Evolutionary conservation across 2,113 vertebrate genomes (phyloP), one percentile per base, ranked within the genome.

Genomic region (Protobothrops flavoviridis): DNA sequence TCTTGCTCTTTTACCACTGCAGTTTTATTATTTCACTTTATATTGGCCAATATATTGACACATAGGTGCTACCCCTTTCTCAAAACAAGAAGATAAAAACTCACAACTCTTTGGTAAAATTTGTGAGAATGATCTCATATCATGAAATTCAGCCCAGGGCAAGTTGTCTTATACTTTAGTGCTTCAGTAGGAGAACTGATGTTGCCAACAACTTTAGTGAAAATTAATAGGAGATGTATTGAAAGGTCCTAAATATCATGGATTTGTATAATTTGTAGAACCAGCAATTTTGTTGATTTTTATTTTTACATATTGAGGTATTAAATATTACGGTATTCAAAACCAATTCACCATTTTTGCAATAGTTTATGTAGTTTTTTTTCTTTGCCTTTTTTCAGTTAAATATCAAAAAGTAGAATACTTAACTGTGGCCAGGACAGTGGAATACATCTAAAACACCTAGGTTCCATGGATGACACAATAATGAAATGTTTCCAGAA

Each of bases 71-170:
- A 52, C 85, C 1, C 0, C 48, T 94, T 13, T 4, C 93, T 81
- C 94, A 94, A 93, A 90, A 13, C 12, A 1, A 33, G 93, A 29
- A 89, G 55, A 52, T 33, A 69, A 29, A 94, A 92, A 12, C 0
- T 43, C 2, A 24, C 4, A 6, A 81, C 0, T 23, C 87, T 33
- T 56, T 39, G 33, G 17, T 81, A 81, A 81, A 81, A 39, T 39
- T 81, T 81, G 69, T 39, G 64, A 69, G 69, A 81, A 81, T 81
- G 39, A 81, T 39, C 69, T 81, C 69, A 81, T 39, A 39, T 39
- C 69, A 33, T 39, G 69, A 39, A 81, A 81, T 39, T 81, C 33
- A 39, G 69, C 15, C 2, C 15, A 81, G 17, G 6, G 33, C 33
- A 81, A 2, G 17, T 2, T 81, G 5, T 8, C 33, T 33, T 81